Evolutionary conservation across 2,113 vertebrate genomes (phyloP).

Genomic region (Pachycephala philippinensis): DNA sequence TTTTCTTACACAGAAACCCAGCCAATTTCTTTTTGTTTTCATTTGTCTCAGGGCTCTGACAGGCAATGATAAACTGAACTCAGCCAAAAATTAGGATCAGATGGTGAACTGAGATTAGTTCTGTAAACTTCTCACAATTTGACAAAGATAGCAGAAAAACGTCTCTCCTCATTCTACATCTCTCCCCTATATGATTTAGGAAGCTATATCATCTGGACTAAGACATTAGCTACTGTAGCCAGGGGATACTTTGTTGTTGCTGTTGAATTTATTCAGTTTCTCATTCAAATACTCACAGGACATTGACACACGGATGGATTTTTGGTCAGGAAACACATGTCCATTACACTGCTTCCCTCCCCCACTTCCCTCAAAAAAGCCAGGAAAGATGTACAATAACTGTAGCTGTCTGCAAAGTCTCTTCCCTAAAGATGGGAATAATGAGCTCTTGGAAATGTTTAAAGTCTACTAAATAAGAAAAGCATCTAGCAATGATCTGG

Average conservation of each 20-base stretch:
- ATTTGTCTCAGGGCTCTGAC: not conserved
- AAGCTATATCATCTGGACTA: not conserved
- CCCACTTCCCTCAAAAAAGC: constrained; percentile 9
- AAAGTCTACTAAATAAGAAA: constrained; percentile 62
- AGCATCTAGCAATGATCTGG: constrained; percentile 54
- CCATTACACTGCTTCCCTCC: constrained; percentile 1
- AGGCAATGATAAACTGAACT: not conserved
- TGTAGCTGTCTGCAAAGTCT: constrained; percentile 29
- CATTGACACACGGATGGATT: not conserved
- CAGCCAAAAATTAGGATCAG: not conserved
- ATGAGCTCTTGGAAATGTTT: constrained; percentile 58
- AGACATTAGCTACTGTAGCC: not conserved
- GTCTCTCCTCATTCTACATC: not conserved
- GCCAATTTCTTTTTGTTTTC: not conserved
- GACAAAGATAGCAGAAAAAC: not conserved
- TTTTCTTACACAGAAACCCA: not conserved
- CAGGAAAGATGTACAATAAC: constrained; percentile 27
- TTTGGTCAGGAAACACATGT: constrained; percentile 7
- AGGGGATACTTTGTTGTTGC: not conserved
- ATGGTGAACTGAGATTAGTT: not conserved
- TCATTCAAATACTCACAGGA: not conserved
- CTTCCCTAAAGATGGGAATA: constrained; percentile 34
- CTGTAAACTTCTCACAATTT: not conserved
- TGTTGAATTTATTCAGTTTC: not conserved
- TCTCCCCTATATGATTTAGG: not conserved